Evolutionary conservation across 2,797 vertebrate genomes (phyloP).

Genomic region (Enteromius paludinosus): DNA sequence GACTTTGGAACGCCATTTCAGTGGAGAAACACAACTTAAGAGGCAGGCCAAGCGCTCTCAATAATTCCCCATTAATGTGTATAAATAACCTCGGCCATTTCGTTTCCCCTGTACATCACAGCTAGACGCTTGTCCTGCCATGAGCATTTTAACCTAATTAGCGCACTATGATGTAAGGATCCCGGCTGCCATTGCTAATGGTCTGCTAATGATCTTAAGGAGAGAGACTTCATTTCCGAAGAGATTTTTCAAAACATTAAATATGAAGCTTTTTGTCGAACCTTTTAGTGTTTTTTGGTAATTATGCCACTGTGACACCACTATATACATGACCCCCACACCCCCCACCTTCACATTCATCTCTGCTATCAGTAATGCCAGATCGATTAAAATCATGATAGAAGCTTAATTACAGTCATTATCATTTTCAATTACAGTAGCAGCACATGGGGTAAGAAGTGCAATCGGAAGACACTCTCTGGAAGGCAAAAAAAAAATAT

Average conservation of each 20-base stretch:
- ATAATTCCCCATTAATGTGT: conserved; percentile 69
- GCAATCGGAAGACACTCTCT: not conserved
- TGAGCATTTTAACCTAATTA: conserved; percentile 69
- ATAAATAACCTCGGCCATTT: conserved; percentile 68
- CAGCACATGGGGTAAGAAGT: conserved; percentile 17
- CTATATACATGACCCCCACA: conserved; percentile 33
- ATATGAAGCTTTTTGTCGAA: conserved; percentile 54
- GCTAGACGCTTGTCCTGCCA: conserved; percentile 61
- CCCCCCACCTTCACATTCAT: conserved; percentile 30
- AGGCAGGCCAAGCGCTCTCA: conserved; percentile 61
- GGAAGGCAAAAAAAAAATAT: not conserved
- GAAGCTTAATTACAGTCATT: conserved; percentile 49
- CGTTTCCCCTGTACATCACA: conserved; percentile 64
- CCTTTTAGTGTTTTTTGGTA: conserved; percentile 55
- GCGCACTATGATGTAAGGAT: conserved; percentile 66
- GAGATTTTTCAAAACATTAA: conserved; percentile 63
- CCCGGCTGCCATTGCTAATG: conserved; percentile 67
- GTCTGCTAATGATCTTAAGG: conserved; percentile 67
- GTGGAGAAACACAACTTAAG: conserved; percentile 52
- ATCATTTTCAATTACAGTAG: conserved; percentile 48
- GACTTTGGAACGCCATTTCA: conserved; percentile 48
- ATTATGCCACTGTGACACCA: conserved; percentile 53
- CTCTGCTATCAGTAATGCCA: conserved; percentile 48
- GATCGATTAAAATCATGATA: conserved; percentile 46
- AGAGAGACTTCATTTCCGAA: conserved; percentile 69